Evolutionary conservation across 92 coral and sea anemone species (phyloP).

Genomic region (Heliopora coerulea): DNA sequence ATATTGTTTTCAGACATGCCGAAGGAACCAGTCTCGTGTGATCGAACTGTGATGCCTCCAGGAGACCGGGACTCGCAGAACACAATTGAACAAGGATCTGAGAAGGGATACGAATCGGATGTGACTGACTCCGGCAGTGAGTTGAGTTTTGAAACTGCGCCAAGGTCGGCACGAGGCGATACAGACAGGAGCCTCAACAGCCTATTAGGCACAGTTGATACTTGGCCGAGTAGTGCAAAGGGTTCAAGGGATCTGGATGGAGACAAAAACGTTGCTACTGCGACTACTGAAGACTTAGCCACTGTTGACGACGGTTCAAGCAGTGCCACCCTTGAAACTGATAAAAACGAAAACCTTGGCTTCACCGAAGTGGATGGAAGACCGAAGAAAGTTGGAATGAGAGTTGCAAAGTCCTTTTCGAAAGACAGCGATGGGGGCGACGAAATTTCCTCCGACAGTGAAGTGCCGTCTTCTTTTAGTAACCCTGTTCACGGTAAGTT

Average conservation of each 20-base stretch:
- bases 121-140: constrained; percentile 35
- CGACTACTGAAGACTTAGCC: constrained; percentile 48
- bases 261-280: constrained; percentile 15
- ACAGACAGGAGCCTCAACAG: constrained; percentile 50
- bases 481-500: constrained; percentile 27
- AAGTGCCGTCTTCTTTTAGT: constrained; percentile 29
- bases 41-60: constrained; percentile 53
- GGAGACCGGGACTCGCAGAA: constrained; percentile 8
- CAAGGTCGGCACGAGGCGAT: constrained; percentile 22
- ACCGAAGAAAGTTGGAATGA: not conserved
- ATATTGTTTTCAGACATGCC: constrained; percentile 64
- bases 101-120: constrained; percentile 43
- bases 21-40: constrained; percentile 65
- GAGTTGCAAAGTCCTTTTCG: constrained; percentile 3
- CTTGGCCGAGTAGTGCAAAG: constrained; percentile 41
- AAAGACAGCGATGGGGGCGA: constrained; percentile 32
- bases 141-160: constrained; percentile 45
- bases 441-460: constrained; percentile 28
- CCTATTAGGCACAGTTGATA: constrained; percentile 36
- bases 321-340: not conserved
- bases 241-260: constrained; percentile 24
- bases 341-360: not conserved
- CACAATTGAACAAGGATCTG: constrained; percentile 14
- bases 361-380: constrained; percentile 6
- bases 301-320: constrained; percentile 25